Evolutionary conservation across 1,140 invertebrate species (phyloP).

Genomic region (Cydia amplana): DNA sequence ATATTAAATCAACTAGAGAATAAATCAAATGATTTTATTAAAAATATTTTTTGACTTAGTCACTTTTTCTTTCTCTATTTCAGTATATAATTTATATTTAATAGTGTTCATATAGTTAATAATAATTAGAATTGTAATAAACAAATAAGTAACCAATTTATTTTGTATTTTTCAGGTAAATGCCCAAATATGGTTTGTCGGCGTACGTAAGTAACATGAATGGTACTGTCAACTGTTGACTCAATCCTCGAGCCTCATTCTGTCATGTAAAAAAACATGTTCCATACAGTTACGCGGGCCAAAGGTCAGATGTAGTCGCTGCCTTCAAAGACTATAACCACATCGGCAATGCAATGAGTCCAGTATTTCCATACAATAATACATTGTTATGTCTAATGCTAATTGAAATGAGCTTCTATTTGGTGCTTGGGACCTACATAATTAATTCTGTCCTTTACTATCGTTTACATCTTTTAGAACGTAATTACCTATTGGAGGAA

Average conservation of each 20-base stretch:
- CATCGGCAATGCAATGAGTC: constrained; percentile 47
- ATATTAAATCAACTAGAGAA: too few species aligned
- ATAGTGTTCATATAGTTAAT: neutral
- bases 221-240: constrained; percentile 8
- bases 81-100: too few species aligned
- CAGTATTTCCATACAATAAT: constrained; percentile 71
- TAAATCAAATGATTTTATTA: too few species aligned
- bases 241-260: constrained; percentile 19
- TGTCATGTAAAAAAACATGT: constrained; percentile 32
- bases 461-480: constrained; percentile 22
- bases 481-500: neutral
- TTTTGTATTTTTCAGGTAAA: neutral
- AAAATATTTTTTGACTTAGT: too few species aligned
- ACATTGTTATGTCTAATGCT: constrained; percentile 57
- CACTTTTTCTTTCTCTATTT: too few species aligned
- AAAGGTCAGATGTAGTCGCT: constrained; percentile 55
- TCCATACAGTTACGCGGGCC: constrained; percentile 36
- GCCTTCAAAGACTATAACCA: constrained; percentile 42
- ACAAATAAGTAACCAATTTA: too few species aligned
- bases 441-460: constrained; percentile 22
- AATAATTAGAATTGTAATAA: neutral
- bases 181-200: neutral
- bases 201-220: constrained; percentile 5
- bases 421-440: constrained; percentile 15
- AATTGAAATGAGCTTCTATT: constrained; percentile 51